Conservation (phyloP, 2,113 vertebrate genomes). For the Clarias macrocephalus region DNA sequence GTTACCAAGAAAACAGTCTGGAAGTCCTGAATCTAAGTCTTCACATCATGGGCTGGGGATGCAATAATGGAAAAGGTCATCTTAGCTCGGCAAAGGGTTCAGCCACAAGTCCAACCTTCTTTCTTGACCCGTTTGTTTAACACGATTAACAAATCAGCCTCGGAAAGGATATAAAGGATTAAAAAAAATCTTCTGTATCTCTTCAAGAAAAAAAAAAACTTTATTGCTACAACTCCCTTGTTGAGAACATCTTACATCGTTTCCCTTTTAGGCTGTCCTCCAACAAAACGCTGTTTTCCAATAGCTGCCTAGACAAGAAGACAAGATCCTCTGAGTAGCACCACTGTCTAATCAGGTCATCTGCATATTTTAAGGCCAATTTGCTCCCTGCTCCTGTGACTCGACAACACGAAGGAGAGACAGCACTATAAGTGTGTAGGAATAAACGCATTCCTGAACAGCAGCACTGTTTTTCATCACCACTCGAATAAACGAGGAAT, state of each 20-base stretch:
- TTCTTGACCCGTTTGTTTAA: not conserved
- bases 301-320: conserved; percentile 56
- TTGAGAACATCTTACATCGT: conserved; percentile 41
- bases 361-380: conserved; percentile 61
- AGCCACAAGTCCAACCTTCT: too few relatives aligned
- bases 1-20: not conserved
- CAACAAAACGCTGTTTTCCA: conserved; percentile 56
- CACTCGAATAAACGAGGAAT: conserved; percentile 4
- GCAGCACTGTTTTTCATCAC: conserved; percentile 30
- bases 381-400: conserved; percentile 56
- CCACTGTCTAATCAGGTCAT: conserved; percentile 63
- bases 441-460: conserved; percentile 31
- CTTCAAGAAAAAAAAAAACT: not conserved
- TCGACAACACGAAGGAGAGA: not conserved
- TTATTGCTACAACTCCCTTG: not conserved
- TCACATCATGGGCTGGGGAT: not conserved
- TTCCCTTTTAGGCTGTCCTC: conserved; percentile 62
- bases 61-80: not conserved
- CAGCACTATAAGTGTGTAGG: not conserved
- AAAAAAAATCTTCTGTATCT: not conserved
- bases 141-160: not conserved
- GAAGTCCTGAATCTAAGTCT: not conserved
- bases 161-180: not conserved
- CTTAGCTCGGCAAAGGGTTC: not conserved
- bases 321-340: conserved; percentile 47